A percentile compares a stretch with the other conserved stretches of the same genome.
Conservation (phyloP, 2,113 vertebrate genomes). For the Microcebus tavaratra region DNA sequence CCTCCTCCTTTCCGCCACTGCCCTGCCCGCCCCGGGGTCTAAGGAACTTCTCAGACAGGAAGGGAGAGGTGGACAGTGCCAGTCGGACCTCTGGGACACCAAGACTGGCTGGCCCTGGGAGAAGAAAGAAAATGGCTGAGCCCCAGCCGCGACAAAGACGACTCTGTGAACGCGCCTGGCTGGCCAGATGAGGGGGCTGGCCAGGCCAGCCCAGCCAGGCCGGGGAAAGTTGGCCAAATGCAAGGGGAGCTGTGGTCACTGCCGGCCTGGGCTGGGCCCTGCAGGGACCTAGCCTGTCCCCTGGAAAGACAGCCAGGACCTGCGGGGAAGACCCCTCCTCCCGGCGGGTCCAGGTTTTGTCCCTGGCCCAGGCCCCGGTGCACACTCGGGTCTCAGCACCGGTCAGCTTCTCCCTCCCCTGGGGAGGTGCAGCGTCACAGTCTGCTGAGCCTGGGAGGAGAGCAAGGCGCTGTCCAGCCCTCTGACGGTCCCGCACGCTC, state of each 20-base stretch:
- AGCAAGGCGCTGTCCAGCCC: slow-evolving; percentile 69
- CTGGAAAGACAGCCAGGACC: not conserved
- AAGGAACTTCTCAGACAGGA: not conserved
- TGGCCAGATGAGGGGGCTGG: slow-evolving; percentile 37
- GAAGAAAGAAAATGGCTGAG: slow-evolving; percentile 79
- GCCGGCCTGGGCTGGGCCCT: not conserved
- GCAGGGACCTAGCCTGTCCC: not conserved
- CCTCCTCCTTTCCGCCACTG: not conserved
- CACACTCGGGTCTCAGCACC: not conserved
- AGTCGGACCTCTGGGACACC: not conserved
- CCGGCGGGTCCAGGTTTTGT: too few relatives aligned
- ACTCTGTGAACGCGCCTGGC: slow-evolving; percentile 42
- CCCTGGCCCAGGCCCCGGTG: not conserved
- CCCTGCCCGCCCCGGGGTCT: not conserved
- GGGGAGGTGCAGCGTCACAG: slow-evolving; percentile 42
- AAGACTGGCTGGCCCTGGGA: slow-evolving; percentile 26
- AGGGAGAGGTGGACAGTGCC: not conserved
- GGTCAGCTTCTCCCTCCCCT: slow-evolving; percentile 4
- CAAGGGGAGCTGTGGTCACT: not conserved
- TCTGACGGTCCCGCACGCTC: not conserved
- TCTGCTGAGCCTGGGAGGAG: not conserved
- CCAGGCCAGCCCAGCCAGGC: not conserved
- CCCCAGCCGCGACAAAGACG: slow-evolving; percentile 63
- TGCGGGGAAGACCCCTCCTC: not conserved
- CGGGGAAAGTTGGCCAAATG: slow-evolving; percentile 10